Percentiles rank a stretch among this genome's conserved stretches.
These are phyloP conservation scores for Megalops cyprinoides DNA, from an alignment of 2,797 vertebrate species.

Conservation along the genomic window DNA sequence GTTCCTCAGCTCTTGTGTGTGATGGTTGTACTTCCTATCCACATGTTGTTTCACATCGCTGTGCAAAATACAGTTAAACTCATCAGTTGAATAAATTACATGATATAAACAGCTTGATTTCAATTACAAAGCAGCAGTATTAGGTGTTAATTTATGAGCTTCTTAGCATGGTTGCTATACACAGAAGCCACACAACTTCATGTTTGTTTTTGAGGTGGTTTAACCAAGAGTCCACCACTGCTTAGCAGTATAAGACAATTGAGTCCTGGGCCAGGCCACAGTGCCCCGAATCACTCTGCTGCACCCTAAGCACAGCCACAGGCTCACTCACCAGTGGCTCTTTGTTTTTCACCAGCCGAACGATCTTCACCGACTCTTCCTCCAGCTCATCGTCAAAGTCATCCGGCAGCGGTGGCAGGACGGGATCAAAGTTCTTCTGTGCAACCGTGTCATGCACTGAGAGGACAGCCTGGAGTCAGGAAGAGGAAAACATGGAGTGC, in stretches of 20 bases:
- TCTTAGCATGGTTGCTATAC: neutral
- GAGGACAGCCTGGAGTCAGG: constrained; percentile 83
- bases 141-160: too few relatives aligned
- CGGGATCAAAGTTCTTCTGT: constrained; percentile 94
- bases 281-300: neutral
- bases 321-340: constrained; percentile 85
- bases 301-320: neutral
- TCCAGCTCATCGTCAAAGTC: constrained; percentile 91
- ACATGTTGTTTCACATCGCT: too few relatives aligned
- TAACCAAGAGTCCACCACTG: too few relatives aligned
- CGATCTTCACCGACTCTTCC: constrained; percentile 96
- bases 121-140: too few relatives aligned
- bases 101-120: too few relatives aligned
- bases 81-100: too few relatives aligned
- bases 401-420: constrained; percentile 89
- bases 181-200: neutral
- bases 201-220: neutral
- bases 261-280: too few relatives aligned
- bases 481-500: neutral
- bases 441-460: constrained; percentile 93
- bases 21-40: too few relatives aligned
- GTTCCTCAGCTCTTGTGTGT: too few relatives aligned
- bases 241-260: neutral
- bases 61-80: too few relatives aligned
- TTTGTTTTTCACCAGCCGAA: constrained; percentile 94